Evolutionary conservation across 2,113 vertebrate genomes (phyloP).

Genomic region (Xiphias gladius): DNA sequence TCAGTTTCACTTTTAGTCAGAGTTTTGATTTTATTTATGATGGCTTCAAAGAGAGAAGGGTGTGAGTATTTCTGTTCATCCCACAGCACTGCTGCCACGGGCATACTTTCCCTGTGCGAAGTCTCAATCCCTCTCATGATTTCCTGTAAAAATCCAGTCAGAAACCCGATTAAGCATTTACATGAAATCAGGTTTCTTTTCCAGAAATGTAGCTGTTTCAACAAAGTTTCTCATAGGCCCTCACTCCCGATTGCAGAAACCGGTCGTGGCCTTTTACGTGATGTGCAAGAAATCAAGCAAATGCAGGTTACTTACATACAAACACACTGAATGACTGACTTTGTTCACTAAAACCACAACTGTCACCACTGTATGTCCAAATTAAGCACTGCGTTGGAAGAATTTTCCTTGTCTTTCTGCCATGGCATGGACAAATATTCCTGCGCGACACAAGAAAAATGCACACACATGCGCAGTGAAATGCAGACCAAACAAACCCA

Average conservation of each 20-base stretch:
- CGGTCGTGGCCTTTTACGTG: no score
- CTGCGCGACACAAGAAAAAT: neutral
- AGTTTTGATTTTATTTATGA: neutral
- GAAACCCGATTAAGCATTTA: neutral
- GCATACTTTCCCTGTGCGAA: neutral
- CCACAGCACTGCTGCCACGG: neutral
- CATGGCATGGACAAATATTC: neutral
- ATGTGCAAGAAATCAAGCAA: neutral
- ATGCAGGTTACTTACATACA: neutral
- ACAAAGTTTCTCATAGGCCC: no score
- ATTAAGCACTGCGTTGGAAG: neutral
- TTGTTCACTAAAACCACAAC: no score
- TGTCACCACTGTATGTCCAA: no score
- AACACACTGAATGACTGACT: neutral
- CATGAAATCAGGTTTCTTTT: neutral
- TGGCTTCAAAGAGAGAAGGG: neutral
- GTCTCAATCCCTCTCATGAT: no score
- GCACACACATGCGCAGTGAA: neutral
- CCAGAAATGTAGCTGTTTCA: no score
- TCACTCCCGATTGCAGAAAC: neutral
- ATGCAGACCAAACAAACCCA: neutral
- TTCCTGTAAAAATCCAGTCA: neutral
- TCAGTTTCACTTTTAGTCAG: conserved; percentile 40
- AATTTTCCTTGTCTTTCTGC: neutral
- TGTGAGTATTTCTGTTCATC: neutral